Evolutionary conservation across 2,113 vertebrate genomes (phyloP).

Genomic region (Felis chaus): DNA sequence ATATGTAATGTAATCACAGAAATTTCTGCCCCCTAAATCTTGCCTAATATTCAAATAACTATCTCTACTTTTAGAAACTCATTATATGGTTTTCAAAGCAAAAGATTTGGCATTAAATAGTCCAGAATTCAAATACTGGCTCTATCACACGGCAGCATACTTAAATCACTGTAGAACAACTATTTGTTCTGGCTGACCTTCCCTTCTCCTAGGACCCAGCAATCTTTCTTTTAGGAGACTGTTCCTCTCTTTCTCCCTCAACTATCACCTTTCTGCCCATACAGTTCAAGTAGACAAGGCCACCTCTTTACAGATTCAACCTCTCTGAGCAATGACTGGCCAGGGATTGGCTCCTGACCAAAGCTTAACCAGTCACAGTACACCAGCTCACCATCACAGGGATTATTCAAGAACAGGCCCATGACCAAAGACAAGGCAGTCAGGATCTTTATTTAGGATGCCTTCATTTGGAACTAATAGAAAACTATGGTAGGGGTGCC

Average conservation of each 20-base stretch:
- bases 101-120: not conserved
- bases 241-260: not conserved
- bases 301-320: not conserved
- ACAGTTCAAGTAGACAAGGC: not conserved
- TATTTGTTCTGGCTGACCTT: not conserved
- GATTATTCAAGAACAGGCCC: not conserved
- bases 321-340: not conserved
- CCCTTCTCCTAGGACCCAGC: not conserved
- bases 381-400: not conserved
- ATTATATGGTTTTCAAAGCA: conserved; percentile 36
- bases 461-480: not conserved
- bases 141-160: not conserved
- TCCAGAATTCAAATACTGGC: conserved; percentile 19
- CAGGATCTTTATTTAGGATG: not conserved
- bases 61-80: conserved; percentile 20
- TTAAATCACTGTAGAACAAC: not conserved
- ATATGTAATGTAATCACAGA: not conserved
- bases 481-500: not conserved
- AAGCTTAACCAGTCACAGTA: not conserved
- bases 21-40: not conserved
- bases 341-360: not conserved
- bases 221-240: not conserved
- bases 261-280: not conserved
- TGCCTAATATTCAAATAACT: conserved; percentile 28
- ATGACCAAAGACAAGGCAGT: not conserved